A percentile compares a stretch with the other conserved stretches of the same genome.
Conservation (phyloP, 2,888 invertebrate genomes). For the Eucera pruinosa region DNA sequence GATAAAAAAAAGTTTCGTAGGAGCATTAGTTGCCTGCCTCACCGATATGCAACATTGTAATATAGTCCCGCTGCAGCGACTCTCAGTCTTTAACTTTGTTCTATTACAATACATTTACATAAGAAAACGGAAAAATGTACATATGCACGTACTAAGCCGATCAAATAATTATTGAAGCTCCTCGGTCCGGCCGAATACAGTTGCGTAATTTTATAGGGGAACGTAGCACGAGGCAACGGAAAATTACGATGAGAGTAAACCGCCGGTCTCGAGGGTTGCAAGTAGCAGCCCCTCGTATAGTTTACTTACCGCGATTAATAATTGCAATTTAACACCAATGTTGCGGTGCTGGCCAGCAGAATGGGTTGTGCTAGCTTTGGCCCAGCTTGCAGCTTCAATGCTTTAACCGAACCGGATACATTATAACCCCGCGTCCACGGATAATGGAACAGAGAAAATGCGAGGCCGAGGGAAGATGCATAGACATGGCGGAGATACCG, state of each 20-base stretch:
- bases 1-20: too few relatives aligned
- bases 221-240: conserved; percentile 9
- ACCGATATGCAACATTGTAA: too few relatives aligned
- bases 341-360: conserved; percentile 56
- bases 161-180: background rate
- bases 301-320: conserved; percentile 67
- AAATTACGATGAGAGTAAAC: conserved; percentile 41
- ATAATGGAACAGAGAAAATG: conserved; percentile 65
- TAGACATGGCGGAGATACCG: conserved; percentile 11
- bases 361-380: conserved; percentile 48
- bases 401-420: conserved; percentile 62
- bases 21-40: too few relatives aligned
- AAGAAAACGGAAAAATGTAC: too few relatives aligned
- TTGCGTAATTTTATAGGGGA: background rate
- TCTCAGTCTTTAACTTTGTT: too few relatives aligned
- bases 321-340: conserved; percentile 70
- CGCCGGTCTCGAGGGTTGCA: conserved; percentile 27
- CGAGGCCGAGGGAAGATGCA: conserved; percentile 31
- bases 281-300: conserved; percentile 51
- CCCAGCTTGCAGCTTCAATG: conserved; percentile 30
- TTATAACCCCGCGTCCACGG: conserved; percentile 58
- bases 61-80: too few relatives aligned
- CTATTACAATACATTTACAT: too few relatives aligned
- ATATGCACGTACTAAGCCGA: too few relatives aligned
- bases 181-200: too few relatives aligned